phyloP scores from a whole-genome alignment of 2,888 invertebrate genomes.

The Nymphalis urticae region DNA sequence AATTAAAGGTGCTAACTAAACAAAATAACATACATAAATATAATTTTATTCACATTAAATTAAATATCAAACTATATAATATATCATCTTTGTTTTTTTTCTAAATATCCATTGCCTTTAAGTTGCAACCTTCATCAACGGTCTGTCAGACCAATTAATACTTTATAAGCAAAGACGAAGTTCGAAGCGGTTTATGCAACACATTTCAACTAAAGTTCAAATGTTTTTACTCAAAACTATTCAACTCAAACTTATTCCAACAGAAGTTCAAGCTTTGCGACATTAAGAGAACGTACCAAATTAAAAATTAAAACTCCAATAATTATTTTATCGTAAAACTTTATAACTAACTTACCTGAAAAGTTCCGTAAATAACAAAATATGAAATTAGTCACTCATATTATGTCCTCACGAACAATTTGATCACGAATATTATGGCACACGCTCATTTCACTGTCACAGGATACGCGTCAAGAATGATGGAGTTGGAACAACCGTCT shows the following conservation, averaged over 20 bases:
- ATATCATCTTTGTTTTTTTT: background rate
- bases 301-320: conserved; percentile 18
- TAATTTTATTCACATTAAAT: no score
- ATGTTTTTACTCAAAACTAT: conserved; percentile 21
- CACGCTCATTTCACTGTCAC: conserved; percentile 29
- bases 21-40: no score
- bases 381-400: background rate
- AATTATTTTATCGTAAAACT: background rate
- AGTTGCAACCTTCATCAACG: conserved; percentile 12
- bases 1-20: no score
- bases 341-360: conserved; percentile 10
- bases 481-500: conserved; percentile 17
- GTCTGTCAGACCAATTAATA: conserved; percentile 17
- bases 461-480: conserved; percentile 5
- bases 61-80: background rate
- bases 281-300: conserved; percentile 11
- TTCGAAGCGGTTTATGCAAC: conserved; percentile 25
- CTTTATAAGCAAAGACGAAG: conserved; percentile 14
- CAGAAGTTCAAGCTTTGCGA: background rate
- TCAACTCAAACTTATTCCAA: conserved; percentile 3
- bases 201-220: conserved; percentile 25
- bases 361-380: background rate
- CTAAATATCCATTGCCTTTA: background rate
- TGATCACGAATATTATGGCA: conserved; percentile 19
- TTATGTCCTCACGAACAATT: background rate